These are phyloP conservation scores for Tychaedon coryphoeus DNA, from an alignment of 2,113 vertebrate species.

Conservation along the genomic window DNA sequence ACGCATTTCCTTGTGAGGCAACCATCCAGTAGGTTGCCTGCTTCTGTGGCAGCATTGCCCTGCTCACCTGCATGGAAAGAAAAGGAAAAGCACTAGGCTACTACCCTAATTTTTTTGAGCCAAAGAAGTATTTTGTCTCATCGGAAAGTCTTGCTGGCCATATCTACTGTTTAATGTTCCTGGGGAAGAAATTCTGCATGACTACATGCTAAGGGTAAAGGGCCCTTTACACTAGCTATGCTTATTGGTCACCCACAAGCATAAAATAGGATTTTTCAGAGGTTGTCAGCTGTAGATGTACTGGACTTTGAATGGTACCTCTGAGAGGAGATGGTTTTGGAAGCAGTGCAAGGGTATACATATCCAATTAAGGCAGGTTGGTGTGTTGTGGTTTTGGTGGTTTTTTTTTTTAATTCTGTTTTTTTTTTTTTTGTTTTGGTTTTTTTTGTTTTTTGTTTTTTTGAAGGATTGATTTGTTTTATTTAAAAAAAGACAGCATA, in stretches of 20 bases:
- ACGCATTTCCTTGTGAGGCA: not conserved
- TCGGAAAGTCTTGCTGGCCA: not conserved
- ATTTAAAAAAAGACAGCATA: not conserved
- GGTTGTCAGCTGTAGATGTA: not conserved
- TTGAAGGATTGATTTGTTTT: not conserved
- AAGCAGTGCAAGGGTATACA: not conserved
- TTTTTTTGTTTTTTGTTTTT: not conserved
- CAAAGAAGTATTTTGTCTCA: not conserved
- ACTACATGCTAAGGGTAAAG: not conserved
- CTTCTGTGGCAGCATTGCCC: not conserved
- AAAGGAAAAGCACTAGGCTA: not conserved
- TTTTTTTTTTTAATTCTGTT: too few species aligned
- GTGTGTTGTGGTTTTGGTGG: not conserved
- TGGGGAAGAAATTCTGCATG: not conserved
- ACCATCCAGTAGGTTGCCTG: not conserved
- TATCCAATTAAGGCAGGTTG: not conserved
- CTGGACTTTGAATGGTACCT: not conserved
- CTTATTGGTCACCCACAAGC: not conserved
- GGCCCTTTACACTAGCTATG: not conserved
- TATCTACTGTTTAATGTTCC: not conserved
- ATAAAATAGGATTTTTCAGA: not conserved
- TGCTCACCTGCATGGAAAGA: not conserved
- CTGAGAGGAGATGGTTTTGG: not conserved
- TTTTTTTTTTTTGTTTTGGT: too few species aligned
- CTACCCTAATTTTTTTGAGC: not conserved